phyloP scores from a whole-genome alignment of 2,888 invertebrate species.

The Phaonia tiefii region DNA sequence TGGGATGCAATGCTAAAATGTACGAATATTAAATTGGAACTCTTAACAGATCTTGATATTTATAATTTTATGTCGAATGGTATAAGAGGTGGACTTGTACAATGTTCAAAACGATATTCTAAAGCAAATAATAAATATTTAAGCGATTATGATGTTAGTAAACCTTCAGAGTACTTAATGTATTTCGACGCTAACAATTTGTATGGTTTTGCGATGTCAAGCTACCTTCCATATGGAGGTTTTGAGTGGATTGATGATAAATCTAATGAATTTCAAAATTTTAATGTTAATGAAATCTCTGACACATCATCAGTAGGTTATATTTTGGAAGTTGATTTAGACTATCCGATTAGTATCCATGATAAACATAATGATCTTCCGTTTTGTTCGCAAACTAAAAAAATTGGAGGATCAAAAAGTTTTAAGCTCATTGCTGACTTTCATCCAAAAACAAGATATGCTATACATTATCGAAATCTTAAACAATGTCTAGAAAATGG shows the following conservation, averaged over 20 bases:
- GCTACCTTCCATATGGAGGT: constrained; percentile 63
- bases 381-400: constrained; percentile 6
- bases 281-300: neutral
- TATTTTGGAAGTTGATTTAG: constrained; percentile 66
- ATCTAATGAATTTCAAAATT: neutral
- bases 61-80: constrained; percentile 66
- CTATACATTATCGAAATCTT: too few species aligned
- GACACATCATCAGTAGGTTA: constrained; percentile 58
- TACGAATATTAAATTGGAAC: constrained; percentile 72
- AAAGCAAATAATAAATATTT: constrained; percentile 62
- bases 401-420: constrained; percentile 32
- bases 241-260: constrained; percentile 67
- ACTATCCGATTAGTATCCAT: constrained; percentile 1
- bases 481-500: too few species aligned
- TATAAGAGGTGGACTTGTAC: constrained; percentile 55
- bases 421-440: constrained; percentile 69
- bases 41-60: constrained; percentile 76
- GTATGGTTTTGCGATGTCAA: constrained; percentile 68
- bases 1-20: constrained; percentile 76
- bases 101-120: constrained; percentile 54
- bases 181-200: constrained; percentile 69
- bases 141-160: constrained; percentile 34
- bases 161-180: constrained; percentile 46
- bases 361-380: constrained; percentile 50
- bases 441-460: constrained; percentile 40